phyloP scores from a whole-genome alignment of 2,888 invertebrate genomes.

The Acheta domesticus region DNA sequence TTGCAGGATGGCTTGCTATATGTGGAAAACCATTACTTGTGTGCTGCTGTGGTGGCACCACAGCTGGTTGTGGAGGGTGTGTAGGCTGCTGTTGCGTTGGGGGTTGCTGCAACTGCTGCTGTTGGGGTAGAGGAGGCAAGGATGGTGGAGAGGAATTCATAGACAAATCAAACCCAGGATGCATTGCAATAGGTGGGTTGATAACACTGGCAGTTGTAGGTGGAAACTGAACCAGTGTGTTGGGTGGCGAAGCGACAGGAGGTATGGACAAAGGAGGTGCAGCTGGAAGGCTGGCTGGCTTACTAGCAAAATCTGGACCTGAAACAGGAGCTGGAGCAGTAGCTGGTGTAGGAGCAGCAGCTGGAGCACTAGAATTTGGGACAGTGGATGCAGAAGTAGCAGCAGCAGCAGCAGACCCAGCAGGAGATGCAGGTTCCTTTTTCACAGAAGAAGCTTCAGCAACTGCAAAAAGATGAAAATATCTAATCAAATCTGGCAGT shows the following conservation, averaged over 20 bases:
- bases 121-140: conserved; percentile 55
- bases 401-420: conserved; percentile 2
- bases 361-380: conserved; percentile 18
- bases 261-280: conserved; percentile 20
- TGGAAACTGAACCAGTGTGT: neutral
- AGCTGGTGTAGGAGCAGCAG: neutral
- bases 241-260: conserved; percentile 18
- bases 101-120: conserved; percentile 19
- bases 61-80: neutral
- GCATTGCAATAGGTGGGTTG: conserved; percentile 32
- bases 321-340: conserved; percentile 12
- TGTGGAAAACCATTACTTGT: conserved; percentile 34
- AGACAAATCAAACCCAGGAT: conserved; percentile 34
- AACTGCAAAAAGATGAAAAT: conserved; percentile 41
- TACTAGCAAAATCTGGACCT: conserved; percentile 18
- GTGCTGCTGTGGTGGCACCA: conserved; percentile 4
- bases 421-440: conserved; percentile 31
- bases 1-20: conserved; percentile 19
- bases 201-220: conserved; percentile 27
- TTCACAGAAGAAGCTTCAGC: conserved; percentile 37
- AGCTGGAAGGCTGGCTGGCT: neutral
- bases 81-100: neutral
- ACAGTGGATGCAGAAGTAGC: neutral
- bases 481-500: neutral
- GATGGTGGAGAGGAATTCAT: conserved; percentile 44